These are phyloP conservation scores for Cynocephalus volans DNA, from an alignment of 2,113 vertebrate genomes.

Conservation along the genomic window DNA sequence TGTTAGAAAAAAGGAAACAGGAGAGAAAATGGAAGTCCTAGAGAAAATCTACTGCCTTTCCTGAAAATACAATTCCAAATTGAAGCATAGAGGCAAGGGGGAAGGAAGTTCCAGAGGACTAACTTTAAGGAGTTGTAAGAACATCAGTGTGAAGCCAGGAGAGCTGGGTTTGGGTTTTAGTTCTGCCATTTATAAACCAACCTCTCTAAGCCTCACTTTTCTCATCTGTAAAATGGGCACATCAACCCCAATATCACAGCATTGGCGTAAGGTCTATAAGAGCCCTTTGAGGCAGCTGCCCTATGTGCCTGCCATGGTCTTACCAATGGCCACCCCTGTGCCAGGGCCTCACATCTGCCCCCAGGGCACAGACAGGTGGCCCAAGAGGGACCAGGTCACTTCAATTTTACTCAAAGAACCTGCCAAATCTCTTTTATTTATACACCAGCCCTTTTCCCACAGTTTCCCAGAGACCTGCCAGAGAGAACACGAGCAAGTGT, in stretches of 20 bases:
- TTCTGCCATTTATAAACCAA: not conserved
- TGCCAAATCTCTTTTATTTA: not conserved
- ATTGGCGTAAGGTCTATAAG: not conserved
- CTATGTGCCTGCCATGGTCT: not conserved
- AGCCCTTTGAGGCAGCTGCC: not conserved
- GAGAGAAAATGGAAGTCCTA: not conserved
- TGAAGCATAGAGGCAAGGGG: not conserved
- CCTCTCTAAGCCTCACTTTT: not conserved
- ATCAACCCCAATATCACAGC: not conserved
- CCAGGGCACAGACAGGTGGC: slow-evolving; percentile 7
- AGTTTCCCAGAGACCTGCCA: not conserved
- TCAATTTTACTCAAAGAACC: not conserved
- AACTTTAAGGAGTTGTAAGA: not conserved
- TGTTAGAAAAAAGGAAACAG: not conserved
- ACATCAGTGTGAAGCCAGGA: not conserved
- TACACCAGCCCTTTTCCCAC: not conserved
- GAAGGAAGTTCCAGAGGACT: not conserved
- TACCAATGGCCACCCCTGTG: not conserved
- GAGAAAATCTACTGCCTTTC: not conserved
- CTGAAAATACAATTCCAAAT: not conserved
- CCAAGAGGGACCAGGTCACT: not conserved
- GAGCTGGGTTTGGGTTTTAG: not conserved
- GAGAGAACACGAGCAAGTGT: not conserved
- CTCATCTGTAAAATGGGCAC: not conserved
- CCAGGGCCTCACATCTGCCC: too few species aligned